Evolutionary conservation across 2,113 vertebrate species (phyloP).

Genomic region (Gasterosteus nipponicus): DNA sequence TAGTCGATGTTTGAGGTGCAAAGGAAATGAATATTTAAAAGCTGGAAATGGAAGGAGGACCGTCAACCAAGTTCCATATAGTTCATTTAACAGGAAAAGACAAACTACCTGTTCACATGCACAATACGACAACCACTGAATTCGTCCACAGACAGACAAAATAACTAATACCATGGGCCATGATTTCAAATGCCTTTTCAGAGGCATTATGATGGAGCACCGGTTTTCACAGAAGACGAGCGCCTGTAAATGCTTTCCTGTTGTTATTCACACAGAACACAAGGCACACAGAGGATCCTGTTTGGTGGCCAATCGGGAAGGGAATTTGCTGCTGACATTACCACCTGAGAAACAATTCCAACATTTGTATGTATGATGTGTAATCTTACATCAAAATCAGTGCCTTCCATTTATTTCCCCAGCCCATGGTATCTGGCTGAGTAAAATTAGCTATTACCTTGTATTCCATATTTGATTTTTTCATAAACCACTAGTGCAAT

Average conservation of each 20-base stretch:
- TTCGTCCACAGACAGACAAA: slow-evolving; percentile 42
- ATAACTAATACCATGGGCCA: slow-evolving; percentile 19
- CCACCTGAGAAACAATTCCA: neutral
- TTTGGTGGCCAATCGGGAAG: slow-evolving; percentile 4
- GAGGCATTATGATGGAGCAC: slow-evolving; percentile 23
- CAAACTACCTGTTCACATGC: slow-evolving; percentile 37
- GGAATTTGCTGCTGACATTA: neutral
- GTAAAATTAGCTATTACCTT: slow-evolving; percentile 60
- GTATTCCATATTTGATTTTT: slow-evolving; percentile 63
- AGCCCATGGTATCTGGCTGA: slow-evolving; percentile 24
- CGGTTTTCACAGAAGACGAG: neutral
- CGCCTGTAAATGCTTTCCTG: neutral
- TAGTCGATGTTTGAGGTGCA: slow-evolving; percentile 50
- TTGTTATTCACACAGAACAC: slow-evolving; percentile 13
- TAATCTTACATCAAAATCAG: slow-evolving; percentile 42
- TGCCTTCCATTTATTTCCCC: slow-evolving; percentile 41
- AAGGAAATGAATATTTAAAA: slow-evolving; percentile 64
- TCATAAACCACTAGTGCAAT: slow-evolving; percentile 49
- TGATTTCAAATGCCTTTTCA: slow-evolving; percentile 54
- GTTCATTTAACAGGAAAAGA: slow-evolving; percentile 66
- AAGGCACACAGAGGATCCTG: neutral
- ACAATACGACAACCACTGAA: slow-evolving; percentile 14
- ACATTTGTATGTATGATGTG: slow-evolving; percentile 33
- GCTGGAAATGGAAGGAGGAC: slow-evolving; percentile 63
- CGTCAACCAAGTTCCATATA: slow-evolving; percentile 64